Conservation (phyloP, 2,113 vertebrate genomes). For the human region GRCh38 chr6:3489501-3490000, state of each 20-base stretch:
- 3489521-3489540: neutral
- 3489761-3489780: neutral
- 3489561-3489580: neutral
- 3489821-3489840: neutral
- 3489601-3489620: neutral
- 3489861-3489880: neutral
- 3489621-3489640: neutral
- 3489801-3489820: neutral
- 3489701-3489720: neutral
- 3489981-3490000: neutral
- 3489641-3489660: neutral
- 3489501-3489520: neutral
- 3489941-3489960: neutral
- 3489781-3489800: neutral
- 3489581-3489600: neutral
- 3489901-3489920: neutral
- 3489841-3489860: neutral
- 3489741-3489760: neutral
- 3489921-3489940: neutral
- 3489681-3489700: neutral
- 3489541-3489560: neutral
- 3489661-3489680: neutral
- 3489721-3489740: neutral
- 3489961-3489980: neutral
- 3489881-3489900: no score